Evolutionary conservation across 2,888 invertebrate species (phyloP).

Genomic region (Pachliopta kotzebuea): DNA sequence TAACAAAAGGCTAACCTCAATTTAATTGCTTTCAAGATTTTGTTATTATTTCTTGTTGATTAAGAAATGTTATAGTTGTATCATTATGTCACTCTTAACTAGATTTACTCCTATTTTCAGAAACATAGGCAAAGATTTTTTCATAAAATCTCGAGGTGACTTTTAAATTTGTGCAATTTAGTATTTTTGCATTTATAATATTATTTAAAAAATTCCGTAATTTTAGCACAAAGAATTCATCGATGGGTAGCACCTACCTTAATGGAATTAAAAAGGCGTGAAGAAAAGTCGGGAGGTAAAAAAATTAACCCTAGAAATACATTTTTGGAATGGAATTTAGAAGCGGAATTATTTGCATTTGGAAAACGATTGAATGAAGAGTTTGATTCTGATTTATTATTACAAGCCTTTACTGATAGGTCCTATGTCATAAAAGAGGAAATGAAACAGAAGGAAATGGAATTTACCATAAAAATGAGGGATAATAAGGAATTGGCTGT

Average conservation of each 20-base stretch:
- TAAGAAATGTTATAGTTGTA: constrained; percentile 14
- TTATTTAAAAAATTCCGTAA: not conserved
- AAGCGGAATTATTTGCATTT: constrained; percentile 93
- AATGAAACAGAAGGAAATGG: constrained; percentile 84
- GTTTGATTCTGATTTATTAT: constrained; percentile 85
- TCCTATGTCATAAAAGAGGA: constrained; percentile 88
- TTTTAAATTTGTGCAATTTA: not conserved
- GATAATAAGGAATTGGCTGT: constrained; percentile 86
- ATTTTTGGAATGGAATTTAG: constrained; percentile 92
- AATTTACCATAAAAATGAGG: constrained; percentile 82
- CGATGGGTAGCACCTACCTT: constrained; percentile 87
- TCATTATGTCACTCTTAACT: constrained; percentile 57
- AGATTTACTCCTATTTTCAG: constrained; percentile 52
- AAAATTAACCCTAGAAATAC: constrained; percentile 75
- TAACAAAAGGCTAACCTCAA: constrained; percentile 14
- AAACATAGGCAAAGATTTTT: constrained; percentile 45
- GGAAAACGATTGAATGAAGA: constrained; percentile 91
- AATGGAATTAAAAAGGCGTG: constrained; percentile 80
- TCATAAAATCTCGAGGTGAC: constrained; percentile 50
- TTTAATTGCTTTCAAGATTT: not conserved
- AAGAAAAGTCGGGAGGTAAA: constrained; percentile 81
- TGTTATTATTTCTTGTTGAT: not conserved
- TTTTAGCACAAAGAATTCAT: constrained; percentile 61
- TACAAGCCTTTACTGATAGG: constrained; percentile 88
- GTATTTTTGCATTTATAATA: not conserved